These are phyloP conservation scores for Patiria miniata DNA, from an alignment of 35 echinoderm and acorn worm species.

Conservation along the genomic window DNA sequence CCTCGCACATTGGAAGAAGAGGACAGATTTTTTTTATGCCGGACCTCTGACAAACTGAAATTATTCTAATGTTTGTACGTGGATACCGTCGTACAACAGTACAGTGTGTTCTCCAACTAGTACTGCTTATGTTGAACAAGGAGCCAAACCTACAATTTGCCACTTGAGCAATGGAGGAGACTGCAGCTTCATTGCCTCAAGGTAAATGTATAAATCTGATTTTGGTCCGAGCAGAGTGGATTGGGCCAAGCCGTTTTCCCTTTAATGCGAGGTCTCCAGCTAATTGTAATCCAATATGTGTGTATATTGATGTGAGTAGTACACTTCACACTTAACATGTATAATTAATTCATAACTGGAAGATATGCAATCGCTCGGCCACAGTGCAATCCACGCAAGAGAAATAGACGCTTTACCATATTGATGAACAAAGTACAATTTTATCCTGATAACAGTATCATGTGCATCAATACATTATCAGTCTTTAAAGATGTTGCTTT, in stretches of 20 bases:
- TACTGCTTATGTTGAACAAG: too few relatives aligned
- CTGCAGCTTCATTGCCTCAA: background rate
- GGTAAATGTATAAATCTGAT: background rate
- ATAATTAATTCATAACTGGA: constrained; percentile 24
- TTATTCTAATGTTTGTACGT: too few relatives aligned
- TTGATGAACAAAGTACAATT: too few relatives aligned
- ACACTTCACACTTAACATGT: background rate
- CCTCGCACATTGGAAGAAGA: background rate
- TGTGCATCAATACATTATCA: too few relatives aligned
- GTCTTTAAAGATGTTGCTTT: too few relatives aligned
- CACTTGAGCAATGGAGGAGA: background rate
- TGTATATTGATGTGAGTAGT: background rate
- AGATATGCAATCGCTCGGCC: background rate
- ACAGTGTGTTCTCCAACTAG: too few relatives aligned
- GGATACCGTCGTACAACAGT: too few relatives aligned
- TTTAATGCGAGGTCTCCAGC: constrained; percentile 21
- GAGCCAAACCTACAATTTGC: background rate
- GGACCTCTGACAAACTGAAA: too few relatives aligned
- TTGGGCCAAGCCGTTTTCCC: background rate
- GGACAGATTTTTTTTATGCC: constrained; percentile 1
- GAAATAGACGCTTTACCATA: too few relatives aligned
- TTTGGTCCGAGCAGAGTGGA: too few relatives aligned
- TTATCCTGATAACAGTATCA: too few relatives aligned
- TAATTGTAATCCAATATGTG: constrained; percentile 18
- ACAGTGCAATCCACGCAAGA: too few relatives aligned